Conservation (phyloP, 2,113 vertebrate species). For the Cochlearius cochlearius region DNA sequence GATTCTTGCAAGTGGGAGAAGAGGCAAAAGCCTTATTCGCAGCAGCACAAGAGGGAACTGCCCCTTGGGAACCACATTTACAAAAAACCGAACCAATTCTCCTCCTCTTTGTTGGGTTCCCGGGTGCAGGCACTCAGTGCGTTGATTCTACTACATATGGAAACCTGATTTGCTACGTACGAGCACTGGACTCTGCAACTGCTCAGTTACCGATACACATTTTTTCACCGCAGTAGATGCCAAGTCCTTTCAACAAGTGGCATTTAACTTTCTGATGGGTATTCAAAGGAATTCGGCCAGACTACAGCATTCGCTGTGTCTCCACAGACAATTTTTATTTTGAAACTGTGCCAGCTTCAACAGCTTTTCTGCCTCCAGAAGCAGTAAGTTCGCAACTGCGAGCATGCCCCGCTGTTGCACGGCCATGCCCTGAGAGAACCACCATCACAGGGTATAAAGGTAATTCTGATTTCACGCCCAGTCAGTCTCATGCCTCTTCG, state of each 20-base stretch:
- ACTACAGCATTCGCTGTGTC: background rate
- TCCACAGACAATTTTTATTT: background rate
- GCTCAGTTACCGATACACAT: background rate
- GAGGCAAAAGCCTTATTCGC: background rate
- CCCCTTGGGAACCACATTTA: background rate
- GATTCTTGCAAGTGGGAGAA: background rate
- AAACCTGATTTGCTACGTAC: background rate
- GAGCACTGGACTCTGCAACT: accelerated
- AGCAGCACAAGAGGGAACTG: background rate
- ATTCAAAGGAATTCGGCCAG: background rate
- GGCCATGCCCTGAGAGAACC: background rate
- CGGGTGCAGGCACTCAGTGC: background rate
- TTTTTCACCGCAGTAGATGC: background rate
- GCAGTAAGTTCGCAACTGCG: background rate
- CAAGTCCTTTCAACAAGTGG: background rate
- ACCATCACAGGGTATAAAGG: background rate
- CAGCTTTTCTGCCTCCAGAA: background rate
- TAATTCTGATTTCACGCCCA: background rate
- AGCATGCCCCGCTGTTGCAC: accelerated
- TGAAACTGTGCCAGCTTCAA: background rate
- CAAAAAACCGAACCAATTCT: background rate
- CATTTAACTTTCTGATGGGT: background rate
- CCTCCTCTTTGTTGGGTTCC: background rate
- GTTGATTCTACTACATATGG: accelerated
- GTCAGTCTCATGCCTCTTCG: background rate